These are phyloP conservation scores for Drosophila repletoides DNA, from an alignment of 1,140 invertebrate genomes.

Conservation along the genomic window DNA sequence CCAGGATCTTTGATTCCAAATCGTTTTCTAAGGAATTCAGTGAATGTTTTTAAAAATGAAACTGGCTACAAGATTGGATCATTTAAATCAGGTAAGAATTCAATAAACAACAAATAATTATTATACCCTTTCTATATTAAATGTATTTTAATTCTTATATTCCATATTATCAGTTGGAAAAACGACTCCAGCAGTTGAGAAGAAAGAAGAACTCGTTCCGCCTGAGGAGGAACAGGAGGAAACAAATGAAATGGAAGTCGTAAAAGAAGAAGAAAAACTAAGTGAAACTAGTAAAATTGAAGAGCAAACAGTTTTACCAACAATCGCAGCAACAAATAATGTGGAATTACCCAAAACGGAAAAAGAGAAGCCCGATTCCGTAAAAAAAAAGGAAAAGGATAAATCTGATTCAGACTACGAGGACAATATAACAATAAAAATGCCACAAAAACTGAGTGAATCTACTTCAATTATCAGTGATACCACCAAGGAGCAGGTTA, in stretches of 20 bases:
- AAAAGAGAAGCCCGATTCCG: too few species aligned
- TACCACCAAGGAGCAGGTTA: slow-evolving; percentile 36
- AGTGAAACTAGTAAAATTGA: slow-evolving; percentile 3
- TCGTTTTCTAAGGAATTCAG: slow-evolving; percentile 93
- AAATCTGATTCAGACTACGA: slow-evolving; percentile 84
- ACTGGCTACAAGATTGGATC: slow-evolving; percentile 87
- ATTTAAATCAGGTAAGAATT: slow-evolving; percentile 49
- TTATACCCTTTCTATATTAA: not conserved
- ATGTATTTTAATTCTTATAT: not conserved
- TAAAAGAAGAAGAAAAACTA: not conserved
- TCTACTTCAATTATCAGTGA: not conserved
- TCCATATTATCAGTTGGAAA: slow-evolving; percentile 5
- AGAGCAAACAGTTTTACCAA: too few species aligned
- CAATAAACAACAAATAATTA: not conserved
- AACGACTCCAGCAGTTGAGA: not conserved
- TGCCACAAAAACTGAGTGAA: slow-evolving; percentile 75
- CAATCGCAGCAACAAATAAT: too few species aligned
- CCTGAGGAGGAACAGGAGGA: not conserved
- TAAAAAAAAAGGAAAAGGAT: slow-evolving; percentile 65
- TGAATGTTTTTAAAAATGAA: slow-evolving; percentile 94
- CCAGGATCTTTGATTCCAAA: slow-evolving; percentile 97
- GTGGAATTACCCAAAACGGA: not conserved
- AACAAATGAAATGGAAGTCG: not conserved
- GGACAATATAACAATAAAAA: slow-evolving; percentile 85
- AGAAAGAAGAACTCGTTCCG: slow-evolving; percentile 2